Percentiles rank a stretch among this genome's conserved stretches.
These are phyloP conservation scores for Turritopsis dohrnii DNA, from an alignment of 30 jellyfish, hydroid and myxozoan species.

Conservation along the genomic window DNA sequence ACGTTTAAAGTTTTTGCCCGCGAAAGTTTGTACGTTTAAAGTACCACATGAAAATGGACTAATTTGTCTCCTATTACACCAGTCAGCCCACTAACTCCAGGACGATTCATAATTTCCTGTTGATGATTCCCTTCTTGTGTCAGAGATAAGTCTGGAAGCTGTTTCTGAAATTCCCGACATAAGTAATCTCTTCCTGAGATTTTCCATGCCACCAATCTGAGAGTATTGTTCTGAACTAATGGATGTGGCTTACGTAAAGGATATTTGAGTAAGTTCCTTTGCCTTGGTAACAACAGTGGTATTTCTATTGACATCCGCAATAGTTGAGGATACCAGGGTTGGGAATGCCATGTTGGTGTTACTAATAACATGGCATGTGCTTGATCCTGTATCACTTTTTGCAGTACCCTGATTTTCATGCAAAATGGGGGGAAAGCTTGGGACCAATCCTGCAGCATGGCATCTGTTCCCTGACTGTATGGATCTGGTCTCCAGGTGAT, in stretches of 20 bases:
- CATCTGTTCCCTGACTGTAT: conserved; percentile 18
- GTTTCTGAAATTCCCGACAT: not conserved
- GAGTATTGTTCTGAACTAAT: conserved; percentile 6
- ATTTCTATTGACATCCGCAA: not conserved
- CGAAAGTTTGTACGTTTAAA: not conserved
- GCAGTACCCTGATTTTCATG: not conserved
- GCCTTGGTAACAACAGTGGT: not conserved
- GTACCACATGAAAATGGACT: not conserved
- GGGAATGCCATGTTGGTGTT: conserved; percentile 11
- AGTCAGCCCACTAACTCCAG: not conserved
- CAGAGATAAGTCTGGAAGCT: not conserved
- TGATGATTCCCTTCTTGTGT: not conserved
- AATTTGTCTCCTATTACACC: not conserved
- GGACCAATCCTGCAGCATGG: conserved; percentile 3
- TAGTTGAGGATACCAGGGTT: conserved; percentile 5
- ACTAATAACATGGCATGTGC: not conserved
- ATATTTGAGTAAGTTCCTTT: conserved; percentile 12
- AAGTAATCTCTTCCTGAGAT: conserved; percentile 16
- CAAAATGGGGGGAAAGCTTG: conserved; percentile 13
- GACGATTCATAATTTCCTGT: not conserved
- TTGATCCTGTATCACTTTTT: conserved; percentile 4
- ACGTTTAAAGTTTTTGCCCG: too few relatives aligned
- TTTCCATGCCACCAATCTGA: conserved; percentile 19
- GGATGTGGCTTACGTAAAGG: conserved; percentile 9
- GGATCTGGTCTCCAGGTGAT: conserved; percentile 4